Conservation (phyloP, 2,113 vertebrate species). For the Lipotes vexillifer region DNA sequence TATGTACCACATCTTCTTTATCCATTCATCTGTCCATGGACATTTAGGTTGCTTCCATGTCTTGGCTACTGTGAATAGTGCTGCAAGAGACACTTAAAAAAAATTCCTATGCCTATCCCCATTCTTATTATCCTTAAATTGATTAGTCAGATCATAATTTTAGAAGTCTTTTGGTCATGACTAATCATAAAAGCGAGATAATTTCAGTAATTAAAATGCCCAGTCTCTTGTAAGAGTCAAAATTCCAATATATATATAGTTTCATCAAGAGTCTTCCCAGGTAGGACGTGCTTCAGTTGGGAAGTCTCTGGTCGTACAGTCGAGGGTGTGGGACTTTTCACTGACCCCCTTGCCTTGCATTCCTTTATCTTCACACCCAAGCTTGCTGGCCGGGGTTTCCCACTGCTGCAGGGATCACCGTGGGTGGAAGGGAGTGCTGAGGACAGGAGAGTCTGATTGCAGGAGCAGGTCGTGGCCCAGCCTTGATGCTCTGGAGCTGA, state of each 20-base stretch:
- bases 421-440: rapidly evolving
- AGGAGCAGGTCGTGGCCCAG: rapidly evolving
- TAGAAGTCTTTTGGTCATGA: background rate
- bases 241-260: background rate
- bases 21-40: too few species aligned
- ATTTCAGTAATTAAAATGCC: background rate
- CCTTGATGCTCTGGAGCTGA: background rate
- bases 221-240: background rate
- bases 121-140: background rate
- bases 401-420: background rate
- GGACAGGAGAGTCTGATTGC: background rate
- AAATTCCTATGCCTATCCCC: too few species aligned
- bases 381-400: background rate
- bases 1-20: too few species aligned
- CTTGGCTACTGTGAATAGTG: too few species aligned
- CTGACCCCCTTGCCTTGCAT: too few species aligned
- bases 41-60: too few species aligned
- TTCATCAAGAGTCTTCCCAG: background rate
- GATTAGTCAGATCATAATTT: background rate
- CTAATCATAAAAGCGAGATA: background rate
- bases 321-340: background rate
- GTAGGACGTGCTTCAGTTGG: background rate
- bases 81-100: background rate
- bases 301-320: background rate
- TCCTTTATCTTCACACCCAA: background rate